Percentiles rank a stretch among this genome's conserved stretches.
Evolutionary conservation across 2,888 invertebrate genomes (phyloP).

Genomic region (Altica lythri): DNA sequence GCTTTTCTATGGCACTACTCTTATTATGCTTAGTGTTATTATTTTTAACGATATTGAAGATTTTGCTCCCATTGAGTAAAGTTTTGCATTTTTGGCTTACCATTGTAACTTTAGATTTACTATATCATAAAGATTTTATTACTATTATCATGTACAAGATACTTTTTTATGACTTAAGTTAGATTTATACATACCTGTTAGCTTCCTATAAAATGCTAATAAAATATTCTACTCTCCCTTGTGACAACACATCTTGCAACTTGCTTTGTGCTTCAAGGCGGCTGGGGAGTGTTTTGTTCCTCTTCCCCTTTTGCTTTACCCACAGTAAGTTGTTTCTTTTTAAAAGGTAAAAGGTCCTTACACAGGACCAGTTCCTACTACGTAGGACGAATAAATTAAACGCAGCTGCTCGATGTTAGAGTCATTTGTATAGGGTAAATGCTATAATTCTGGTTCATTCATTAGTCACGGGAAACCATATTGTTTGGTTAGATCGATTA

Average conservation of each 20-base stretch:
- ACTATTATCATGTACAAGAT: too few relatives aligned
- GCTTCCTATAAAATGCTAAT: too few relatives aligned
- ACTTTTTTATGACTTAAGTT: too few relatives aligned
- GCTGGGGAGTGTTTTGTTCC: slow-evolving; percentile 43
- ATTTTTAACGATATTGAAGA: too few relatives aligned
- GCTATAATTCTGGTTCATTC: slow-evolving; percentile 22
- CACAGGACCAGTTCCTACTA: slow-evolving; percentile 34
- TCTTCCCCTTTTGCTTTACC: slow-evolving; percentile 33
- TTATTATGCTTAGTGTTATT: too few relatives aligned
- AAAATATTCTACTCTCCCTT: too few relatives aligned
- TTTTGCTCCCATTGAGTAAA: too few relatives aligned
- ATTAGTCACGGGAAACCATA: slow-evolving; percentile 14
- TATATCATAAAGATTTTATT: too few relatives aligned
- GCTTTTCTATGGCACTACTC: too few relatives aligned
- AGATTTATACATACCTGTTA: too few relatives aligned
- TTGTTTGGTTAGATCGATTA: slow-evolving; percentile 15
- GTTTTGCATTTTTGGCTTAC: too few relatives aligned
- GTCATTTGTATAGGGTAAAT: slow-evolving; percentile 11
- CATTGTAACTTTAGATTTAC: too few relatives aligned
- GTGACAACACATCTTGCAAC: slow-evolving; percentile 40
- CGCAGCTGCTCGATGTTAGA: slow-evolving; percentile 13
- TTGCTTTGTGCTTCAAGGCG: slow-evolving; percentile 40
- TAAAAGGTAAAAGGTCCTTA: slow-evolving; percentile 33
- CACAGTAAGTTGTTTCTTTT: slow-evolving; percentile 39
- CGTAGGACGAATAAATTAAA: slow-evolving; percentile 8